phyloP scores from a whole-genome alignment of 2,888 invertebrate species.

The Xanthia icteritia region DNA sequence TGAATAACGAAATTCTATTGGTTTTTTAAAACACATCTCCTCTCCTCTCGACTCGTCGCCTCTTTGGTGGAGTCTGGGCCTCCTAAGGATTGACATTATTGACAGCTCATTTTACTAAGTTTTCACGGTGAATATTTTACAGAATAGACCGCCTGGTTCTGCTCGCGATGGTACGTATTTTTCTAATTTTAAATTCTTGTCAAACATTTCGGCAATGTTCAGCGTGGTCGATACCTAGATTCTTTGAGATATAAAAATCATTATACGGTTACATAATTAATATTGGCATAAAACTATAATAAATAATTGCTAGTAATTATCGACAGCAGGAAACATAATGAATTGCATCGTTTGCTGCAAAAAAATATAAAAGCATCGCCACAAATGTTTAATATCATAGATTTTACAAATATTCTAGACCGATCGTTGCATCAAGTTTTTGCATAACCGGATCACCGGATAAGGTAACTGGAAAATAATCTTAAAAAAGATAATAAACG shows the following conservation, averaged over 20 bases:
- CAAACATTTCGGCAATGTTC: not conserved
- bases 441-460: constrained; percentile 39
- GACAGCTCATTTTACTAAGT: too few species aligned
- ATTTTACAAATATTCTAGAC: constrained; percentile 21
- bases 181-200: not conserved
- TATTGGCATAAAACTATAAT: constrained; percentile 13
- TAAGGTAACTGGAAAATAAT: constrained; percentile 29
- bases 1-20: too few species aligned
- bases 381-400: constrained; percentile 1
- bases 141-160: not conserved
- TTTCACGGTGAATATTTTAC: too few species aligned
- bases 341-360: constrained; percentile 30
- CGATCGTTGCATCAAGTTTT: constrained; percentile 36
- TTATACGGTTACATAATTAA: constrained; percentile 1
- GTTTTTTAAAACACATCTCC: too few species aligned
- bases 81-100: too few species aligned
- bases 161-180: not conserved
- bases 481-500: not conserved
- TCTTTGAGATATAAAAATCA: not conserved
- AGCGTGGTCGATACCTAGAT: not conserved
- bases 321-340: constrained; percentile 22
- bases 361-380: constrained; percentile 6
- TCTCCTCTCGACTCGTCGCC: too few species aligned
- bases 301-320: constrained; percentile 10
- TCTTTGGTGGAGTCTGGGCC: too few species aligned